Evolutionary conservation across 2,797 vertebrate species (phyloP).

Genomic region (Benthosema pterotum): DNA sequence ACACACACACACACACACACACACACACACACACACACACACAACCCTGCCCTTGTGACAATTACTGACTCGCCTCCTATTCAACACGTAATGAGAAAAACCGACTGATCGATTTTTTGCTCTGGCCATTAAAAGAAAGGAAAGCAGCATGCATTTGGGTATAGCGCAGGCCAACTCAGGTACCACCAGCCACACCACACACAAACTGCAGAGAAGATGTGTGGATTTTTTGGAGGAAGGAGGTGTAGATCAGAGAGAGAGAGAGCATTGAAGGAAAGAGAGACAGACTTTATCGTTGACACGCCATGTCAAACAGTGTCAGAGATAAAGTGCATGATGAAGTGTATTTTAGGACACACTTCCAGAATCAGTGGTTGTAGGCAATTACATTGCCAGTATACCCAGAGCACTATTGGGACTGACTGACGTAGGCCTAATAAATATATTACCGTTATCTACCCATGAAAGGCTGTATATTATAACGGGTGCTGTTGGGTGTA

Average conservation of each 20-base stretch:
- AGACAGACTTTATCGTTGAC: background rate
- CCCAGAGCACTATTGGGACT: background rate
- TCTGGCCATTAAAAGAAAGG: constrained; percentile 70
- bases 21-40: constrained; percentile 64
- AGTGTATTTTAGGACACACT: background rate
- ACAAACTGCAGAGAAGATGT: background rate
- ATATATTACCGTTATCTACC: constrained; percentile 34
- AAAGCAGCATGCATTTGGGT: constrained; percentile 50
- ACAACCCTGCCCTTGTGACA: constrained; percentile 74
- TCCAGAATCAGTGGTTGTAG: constrained; percentile 17
- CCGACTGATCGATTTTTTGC: constrained; percentile 82
- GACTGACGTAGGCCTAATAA: constrained; percentile 35
- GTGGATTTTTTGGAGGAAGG: background rate
- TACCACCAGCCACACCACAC: background rate
- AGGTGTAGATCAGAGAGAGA: background rate
- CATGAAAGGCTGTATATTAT: constrained; percentile 43
- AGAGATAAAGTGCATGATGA: background rate
- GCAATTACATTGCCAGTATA: constrained; percentile 16
- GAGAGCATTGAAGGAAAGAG: background rate
- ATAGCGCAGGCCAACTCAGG: constrained; percentile 48
- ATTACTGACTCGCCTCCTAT: constrained; percentile 80
- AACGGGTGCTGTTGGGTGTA: constrained; percentile 59
- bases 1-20: constrained; percentile 53
- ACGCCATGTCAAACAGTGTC: background rate
- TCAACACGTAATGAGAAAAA: constrained; percentile 81